phyloP scores from a whole-genome alignment of 2,888 invertebrate species.

The Neria commutata region DNA sequence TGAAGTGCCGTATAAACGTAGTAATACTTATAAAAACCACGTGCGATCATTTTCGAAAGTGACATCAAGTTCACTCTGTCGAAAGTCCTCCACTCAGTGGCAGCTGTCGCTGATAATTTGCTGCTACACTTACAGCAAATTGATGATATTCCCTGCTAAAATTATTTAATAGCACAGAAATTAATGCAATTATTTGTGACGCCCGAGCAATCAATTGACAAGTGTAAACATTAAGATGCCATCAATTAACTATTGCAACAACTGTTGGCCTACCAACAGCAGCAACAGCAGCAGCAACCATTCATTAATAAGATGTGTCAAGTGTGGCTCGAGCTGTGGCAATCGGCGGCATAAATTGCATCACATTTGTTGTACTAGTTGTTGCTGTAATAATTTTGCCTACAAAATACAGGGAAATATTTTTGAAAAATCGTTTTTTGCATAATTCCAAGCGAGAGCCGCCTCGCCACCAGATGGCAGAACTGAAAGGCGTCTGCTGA shows the following conservation, averaged over 20 bases:
- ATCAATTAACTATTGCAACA: neutral
- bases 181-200: constrained; percentile 16
- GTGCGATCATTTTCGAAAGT: too few species aligned
- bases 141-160: too few species aligned
- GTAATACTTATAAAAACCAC: too few species aligned
- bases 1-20: too few species aligned
- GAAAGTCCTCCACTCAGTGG: too few species aligned
- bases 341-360: constrained; percentile 13
- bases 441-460: neutral
- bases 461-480: neutral
- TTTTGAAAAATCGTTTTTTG: neutral
- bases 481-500: neutral
- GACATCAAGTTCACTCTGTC: too few species aligned
- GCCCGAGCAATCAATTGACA: neutral
- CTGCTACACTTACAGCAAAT: too few species aligned
- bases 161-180: constrained; percentile 14
- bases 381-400: too few species aligned
- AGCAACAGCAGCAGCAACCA: neutral
- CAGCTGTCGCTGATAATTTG: too few species aligned
- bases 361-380: constrained; percentile 17
- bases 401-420: neutral
- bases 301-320: neutral
- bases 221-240: neutral
- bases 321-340: too few species aligned
- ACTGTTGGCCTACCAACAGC: neutral